Percentiles rank a stretch among this genome's conserved stretches.
Evolutionary conservation across 37 sponge, comb jelly and placozoan species (phyloP).

Genomic region (Aplysina aerophoba): DNA sequence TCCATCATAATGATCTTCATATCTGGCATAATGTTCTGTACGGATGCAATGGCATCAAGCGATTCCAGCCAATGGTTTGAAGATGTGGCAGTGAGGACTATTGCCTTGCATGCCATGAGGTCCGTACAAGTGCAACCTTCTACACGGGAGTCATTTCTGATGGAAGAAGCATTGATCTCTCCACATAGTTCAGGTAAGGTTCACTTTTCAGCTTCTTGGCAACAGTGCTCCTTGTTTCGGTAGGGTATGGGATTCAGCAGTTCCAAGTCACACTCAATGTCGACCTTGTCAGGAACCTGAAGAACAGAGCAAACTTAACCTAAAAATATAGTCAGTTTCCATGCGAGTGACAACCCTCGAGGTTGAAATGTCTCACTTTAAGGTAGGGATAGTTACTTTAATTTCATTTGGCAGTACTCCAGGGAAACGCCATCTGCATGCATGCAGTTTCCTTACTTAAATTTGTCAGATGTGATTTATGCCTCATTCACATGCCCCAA

Average conservation of each 20-base stretch:
- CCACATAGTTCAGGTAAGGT: conserved; percentile 1
- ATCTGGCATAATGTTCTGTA: conserved; percentile 26
- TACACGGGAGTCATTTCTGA: background rate
- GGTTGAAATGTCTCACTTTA: too few relatives aligned
- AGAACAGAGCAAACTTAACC: too few relatives aligned
- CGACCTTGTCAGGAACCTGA: too few relatives aligned
- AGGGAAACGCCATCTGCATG: too few relatives aligned
- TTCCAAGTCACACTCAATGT: too few relatives aligned
- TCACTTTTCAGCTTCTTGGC: background rate
- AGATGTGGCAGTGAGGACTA: conserved; percentile 25
- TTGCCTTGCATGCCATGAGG: conserved; percentile 27
- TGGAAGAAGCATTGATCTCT: background rate
- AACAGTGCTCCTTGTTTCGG: conserved; percentile 6
- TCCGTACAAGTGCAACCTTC: conserved; percentile 28
- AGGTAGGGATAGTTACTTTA: too few relatives aligned
- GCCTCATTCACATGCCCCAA: too few relatives aligned
- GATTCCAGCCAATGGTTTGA: conserved; percentile 21
- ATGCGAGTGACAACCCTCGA: too few relatives aligned
- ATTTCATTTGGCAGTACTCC: too few relatives aligned
- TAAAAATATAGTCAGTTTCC: too few relatives aligned
- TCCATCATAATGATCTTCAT: conserved; percentile 28
- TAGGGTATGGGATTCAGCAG: background rate
- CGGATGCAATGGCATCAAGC: conserved; percentile 23
- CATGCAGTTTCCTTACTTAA: too few relatives aligned
- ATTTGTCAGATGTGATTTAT: too few relatives aligned